A percentile compares a stretch with the other conserved stretches of the same genome.
Evolutionary conservation across 2,888 invertebrate species (phyloP).

Genomic region (Trichogramma evanescens): DNA sequence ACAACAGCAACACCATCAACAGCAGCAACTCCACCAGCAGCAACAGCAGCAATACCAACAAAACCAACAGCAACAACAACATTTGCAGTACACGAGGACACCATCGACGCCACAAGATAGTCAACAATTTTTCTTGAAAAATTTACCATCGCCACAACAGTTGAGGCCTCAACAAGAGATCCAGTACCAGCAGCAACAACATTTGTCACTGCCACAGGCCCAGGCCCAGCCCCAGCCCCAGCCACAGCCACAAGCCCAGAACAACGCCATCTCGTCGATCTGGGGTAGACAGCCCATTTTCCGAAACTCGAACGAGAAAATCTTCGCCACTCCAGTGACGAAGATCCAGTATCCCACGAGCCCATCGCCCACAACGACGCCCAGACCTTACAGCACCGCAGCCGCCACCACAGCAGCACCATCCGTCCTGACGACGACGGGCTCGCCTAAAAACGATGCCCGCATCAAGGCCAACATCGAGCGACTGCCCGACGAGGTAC

Average conservation of each 20-base stretch:
- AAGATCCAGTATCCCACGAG: slow-evolving; percentile 36
- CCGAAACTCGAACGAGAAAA: slow-evolving; percentile 33
- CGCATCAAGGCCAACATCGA: slow-evolving; percentile 45
- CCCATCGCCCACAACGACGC: slow-evolving; percentile 45
- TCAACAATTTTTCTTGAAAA: slow-evolving; percentile 35
- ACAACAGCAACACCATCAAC: slow-evolving; percentile 36
- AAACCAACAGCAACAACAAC: slow-evolving; percentile 32
- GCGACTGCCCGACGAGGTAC: slow-evolving; percentile 75
- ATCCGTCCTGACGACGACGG: slow-evolving; percentile 50
- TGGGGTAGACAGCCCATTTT: slow-evolving; percentile 36
- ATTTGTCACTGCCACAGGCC: slow-evolving; percentile 33
- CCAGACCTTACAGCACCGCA: slow-evolving; percentile 47
- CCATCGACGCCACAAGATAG: slow-evolving; percentile 36
- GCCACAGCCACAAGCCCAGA: slow-evolving; percentile 43
- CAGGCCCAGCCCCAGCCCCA: slow-evolving; percentile 30
- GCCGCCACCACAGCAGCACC: slow-evolving; percentile 51
- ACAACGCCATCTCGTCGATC: slow-evolving; percentile 35
- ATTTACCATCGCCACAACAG: slow-evolving; percentile 33
- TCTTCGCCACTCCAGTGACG: slow-evolving; percentile 40
- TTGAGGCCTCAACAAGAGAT: slow-evolving; percentile 31
- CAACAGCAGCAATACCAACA: slow-evolving; percentile 33
- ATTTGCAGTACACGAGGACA: slow-evolving; percentile 29
- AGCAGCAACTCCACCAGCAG: slow-evolving; percentile 35
- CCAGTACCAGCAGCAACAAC: slow-evolving; percentile 31
- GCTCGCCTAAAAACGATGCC: slow-evolving; percentile 53